Evolutionary conservation across 2,797 vertebrate species (phyloP), one percentile per base, ranked within the genome.

Genomic region (Clarias laeviceps): DNA sequence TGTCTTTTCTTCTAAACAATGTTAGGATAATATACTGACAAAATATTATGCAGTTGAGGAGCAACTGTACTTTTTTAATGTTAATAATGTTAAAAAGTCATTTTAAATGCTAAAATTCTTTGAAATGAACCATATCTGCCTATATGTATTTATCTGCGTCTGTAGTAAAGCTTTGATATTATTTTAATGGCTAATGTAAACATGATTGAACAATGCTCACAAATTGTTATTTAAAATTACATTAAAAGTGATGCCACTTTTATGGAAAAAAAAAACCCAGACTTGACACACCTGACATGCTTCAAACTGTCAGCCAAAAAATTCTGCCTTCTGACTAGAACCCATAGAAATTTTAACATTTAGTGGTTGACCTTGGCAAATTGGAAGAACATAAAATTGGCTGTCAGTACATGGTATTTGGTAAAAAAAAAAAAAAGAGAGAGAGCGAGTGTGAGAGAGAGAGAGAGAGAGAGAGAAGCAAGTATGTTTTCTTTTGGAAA

Each of bases 271-370:
- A 12, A 11, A 50, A 45, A 37, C 34, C 27, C 65, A 68, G 27
- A 34, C 24, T 56, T 68, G 84, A 82, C 68, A 82, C 54, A 68
- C n/a, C 76, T 20, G 59, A 70, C 65, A 74, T 74, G 72, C 27
- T 57, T 11, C 27, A 57, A 74, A 57, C 27, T n/a, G 15, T 4
- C 83, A 61, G 76, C 54, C 27, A 73, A 37, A 7, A 24, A 40
- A 68, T 56, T 62, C 37, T 45, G 54, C 64, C 73, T 78, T 86
- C 72, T 50, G 29, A 59, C 24, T 69, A 76, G n/a, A 66, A 81
- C 54, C 80, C 65, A 86, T 14, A 82, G 81, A 69, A 57, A 82
- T 27, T 37, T 56, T 29, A 77, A 78, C 65, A n/a, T 86, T 86
- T 80, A 78, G 65, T 54, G 77, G 24, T 37, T 81, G 77, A 83